phyloP scores from a whole-genome alignment of 2,113 vertebrate genomes.

The Dromiciops gliroides region DNA sequence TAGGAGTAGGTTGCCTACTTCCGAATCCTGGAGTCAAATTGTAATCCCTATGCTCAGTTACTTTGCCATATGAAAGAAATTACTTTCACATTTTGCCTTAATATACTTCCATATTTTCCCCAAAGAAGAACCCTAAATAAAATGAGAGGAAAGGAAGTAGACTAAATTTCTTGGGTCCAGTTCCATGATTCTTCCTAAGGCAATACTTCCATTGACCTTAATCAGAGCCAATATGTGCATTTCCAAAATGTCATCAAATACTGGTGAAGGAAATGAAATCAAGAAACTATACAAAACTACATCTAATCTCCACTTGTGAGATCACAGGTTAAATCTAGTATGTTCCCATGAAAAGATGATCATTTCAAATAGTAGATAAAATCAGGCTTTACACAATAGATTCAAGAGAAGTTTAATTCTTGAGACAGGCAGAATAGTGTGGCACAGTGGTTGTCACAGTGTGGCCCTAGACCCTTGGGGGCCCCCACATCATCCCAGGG shows the following conservation, averaged over 20 bases:
- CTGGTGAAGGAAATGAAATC: background rate
- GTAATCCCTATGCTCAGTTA: slow-evolving; percentile 60
- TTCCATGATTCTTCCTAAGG: slow-evolving; percentile 18
- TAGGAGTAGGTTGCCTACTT: slow-evolving; percentile 55
- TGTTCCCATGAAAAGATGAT: background rate
- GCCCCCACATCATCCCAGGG: background rate
- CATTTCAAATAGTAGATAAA: background rate
- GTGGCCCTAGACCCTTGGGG: background rate
- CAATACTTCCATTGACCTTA: background rate
- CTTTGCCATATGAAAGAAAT: slow-evolving; percentile 73
- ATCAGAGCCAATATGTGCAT: background rate
- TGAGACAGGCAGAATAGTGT: background rate
- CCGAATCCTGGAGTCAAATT: slow-evolving; percentile 73
- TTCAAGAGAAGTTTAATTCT: slow-evolving; percentile 15
- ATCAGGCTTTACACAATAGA: background rate
- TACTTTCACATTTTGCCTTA: slow-evolving; percentile 67
- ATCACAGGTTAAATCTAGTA: background rate
- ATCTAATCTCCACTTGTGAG: background rate
- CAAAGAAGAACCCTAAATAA: slow-evolving; percentile 57
- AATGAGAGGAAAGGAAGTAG: slow-evolving; percentile 47
- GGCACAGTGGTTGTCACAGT: background rate
- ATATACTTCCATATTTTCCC: slow-evolving; percentile 51
- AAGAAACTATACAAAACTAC: slow-evolving; percentile 10
- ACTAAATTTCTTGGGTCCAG: background rate
- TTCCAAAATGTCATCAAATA: slow-evolving; percentile 47